These are phyloP conservation scores for Pheosia gnoma DNA, from an alignment of 2,888 invertebrate genomes.

Conservation along the genomic window DNA sequence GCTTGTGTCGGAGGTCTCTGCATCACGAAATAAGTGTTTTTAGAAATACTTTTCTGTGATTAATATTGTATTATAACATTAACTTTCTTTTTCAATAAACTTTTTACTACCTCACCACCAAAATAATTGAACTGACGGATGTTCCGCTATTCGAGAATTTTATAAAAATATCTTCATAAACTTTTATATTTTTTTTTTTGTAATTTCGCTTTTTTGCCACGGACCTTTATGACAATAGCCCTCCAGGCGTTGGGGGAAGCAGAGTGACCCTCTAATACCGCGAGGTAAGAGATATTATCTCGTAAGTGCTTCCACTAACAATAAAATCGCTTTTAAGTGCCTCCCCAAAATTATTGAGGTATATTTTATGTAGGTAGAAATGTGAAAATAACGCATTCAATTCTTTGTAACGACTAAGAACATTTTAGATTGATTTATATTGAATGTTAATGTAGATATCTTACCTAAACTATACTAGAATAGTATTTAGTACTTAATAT, in stretches of 20 bases:
- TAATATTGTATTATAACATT: too few species aligned
- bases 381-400: background rate
- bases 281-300: slow-evolving; percentile 60
- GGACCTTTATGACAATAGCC: slow-evolving; percentile 42
- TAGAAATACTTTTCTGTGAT: too few species aligned
- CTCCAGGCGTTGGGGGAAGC: slow-evolving; percentile 37
- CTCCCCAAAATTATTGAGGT: slow-evolving; percentile 45
- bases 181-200: slow-evolving; percentile 36
- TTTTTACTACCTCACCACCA: background rate
- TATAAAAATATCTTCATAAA: slow-evolving; percentile 34
- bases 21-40: too few species aligned
- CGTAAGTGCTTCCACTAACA: slow-evolving; percentile 50
- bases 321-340: slow-evolving; percentile 53
- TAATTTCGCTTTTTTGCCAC: slow-evolving; percentile 40
- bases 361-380: slow-evolving; percentile 14
- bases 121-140: background rate
- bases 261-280: slow-evolving; percentile 52
- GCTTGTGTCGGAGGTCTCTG: too few species aligned
- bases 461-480: too few species aligned
- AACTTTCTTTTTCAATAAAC: too few species aligned
- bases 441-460: too few species aligned
- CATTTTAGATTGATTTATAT: background rate
- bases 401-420: background rate
- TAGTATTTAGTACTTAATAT: too few species aligned
- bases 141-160: background rate